Percentiles rank a stretch among this genome's conserved stretches.
These are phyloP conservation scores for Ctenochaetus hawaiiensis DNA, from an alignment of 2,797 vertebrate genomes.

Conservation along the genomic window DNA sequence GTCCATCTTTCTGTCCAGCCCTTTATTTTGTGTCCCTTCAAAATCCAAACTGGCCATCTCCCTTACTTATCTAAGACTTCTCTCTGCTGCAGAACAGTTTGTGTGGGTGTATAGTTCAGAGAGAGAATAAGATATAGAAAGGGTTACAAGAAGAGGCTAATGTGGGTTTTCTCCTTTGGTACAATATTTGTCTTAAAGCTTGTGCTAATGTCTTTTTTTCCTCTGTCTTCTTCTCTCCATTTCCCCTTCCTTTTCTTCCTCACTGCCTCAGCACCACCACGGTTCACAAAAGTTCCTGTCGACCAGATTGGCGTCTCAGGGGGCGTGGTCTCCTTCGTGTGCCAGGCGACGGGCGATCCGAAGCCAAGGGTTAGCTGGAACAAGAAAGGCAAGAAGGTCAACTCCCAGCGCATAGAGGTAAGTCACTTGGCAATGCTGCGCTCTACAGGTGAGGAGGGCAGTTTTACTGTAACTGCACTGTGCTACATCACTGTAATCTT, in stretches of 20 bases:
- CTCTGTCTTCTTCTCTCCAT: background rate
- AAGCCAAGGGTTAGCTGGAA: conserved; percentile 97
- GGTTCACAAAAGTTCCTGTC: conserved; percentile 92
- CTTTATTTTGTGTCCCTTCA: background rate
- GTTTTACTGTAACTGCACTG: background rate
- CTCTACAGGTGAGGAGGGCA: conserved; percentile 4
- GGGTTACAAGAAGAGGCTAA: conserved; percentile 13
- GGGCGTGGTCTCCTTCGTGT: conserved; percentile 97
- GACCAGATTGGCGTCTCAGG: conserved; percentile 97
- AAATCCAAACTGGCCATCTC: conserved; percentile 1
- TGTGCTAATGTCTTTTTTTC: conserved; percentile 28
- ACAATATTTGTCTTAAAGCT: conserved; percentile 8
- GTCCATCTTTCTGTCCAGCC: background rate
- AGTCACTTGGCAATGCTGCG: conserved; percentile 51
- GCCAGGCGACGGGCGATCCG: conserved; percentile 94
- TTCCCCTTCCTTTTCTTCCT: background rate
- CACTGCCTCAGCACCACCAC: conserved; percentile 71
- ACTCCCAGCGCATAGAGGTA: conserved; percentile 98
- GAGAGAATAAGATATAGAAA: conserved; percentile 31
- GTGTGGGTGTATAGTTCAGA: conserved; percentile 19
- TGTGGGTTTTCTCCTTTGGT: background rate
- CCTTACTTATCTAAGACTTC: conserved; percentile 3
- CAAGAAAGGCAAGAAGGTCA: conserved; percentile 98
- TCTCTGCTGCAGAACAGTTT: conserved; percentile 12
- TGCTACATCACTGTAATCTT: background rate